Evolutionary conservation across 2,888 invertebrate species (phyloP).

Genomic region (Eupithecia pulchellata): DNA sequence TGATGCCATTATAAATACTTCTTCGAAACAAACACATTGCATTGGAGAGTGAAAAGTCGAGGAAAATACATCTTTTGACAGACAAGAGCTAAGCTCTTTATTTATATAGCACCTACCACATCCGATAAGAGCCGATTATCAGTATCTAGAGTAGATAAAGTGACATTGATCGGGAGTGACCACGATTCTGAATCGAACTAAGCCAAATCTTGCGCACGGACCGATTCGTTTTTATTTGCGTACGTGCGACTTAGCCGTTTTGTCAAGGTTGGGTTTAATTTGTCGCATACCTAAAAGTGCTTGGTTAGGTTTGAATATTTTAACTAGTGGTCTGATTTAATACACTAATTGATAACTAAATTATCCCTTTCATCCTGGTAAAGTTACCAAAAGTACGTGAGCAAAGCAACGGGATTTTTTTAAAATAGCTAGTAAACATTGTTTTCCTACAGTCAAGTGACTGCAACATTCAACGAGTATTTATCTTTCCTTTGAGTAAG

Average conservation of each 20-base stretch:
- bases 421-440: constrained; percentile 17
- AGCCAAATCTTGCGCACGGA: constrained; percentile 41
- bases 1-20: no score
- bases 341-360: not conserved
- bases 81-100: no score
- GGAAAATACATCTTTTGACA: no score
- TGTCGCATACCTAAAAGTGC: not conserved
- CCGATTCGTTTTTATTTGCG: constrained; percentile 33
- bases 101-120: not conserved
- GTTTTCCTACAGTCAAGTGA: constrained; percentile 13
- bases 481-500: constrained; percentile 21
- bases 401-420: constrained; percentile 4
- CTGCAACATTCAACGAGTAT: not conserved
- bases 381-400: not conserved
- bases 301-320: not conserved
- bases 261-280: constrained; percentile 36
- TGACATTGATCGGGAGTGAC: constrained; percentile 17
- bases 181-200: constrained; percentile 32
- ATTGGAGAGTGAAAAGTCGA: no score
- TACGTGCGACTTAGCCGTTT: constrained; percentile 37
- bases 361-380: not conserved
- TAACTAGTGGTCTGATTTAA: not conserved
- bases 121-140: constrained; percentile 9
- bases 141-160: constrained; percentile 11
- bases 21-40: no score